Evolutionary conservation across 2,113 vertebrate species (phyloP).

Genomic region (Microcebus tavaratra): DNA sequence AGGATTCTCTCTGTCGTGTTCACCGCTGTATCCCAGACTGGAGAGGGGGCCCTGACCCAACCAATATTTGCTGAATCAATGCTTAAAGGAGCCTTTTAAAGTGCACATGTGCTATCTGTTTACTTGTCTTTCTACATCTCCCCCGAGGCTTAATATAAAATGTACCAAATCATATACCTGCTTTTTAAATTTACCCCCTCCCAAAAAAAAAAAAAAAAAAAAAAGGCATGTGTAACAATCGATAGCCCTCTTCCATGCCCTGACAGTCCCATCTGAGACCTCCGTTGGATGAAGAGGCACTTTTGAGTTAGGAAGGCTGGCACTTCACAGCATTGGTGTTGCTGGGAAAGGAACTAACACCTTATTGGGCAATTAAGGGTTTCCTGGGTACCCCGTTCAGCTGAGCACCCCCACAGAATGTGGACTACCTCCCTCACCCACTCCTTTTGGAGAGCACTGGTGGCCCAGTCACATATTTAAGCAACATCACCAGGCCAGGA

Average conservation of each 20-base stretch:
- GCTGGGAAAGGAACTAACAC: not conserved
- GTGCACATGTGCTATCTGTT: not conserved
- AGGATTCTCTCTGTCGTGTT: not conserved
- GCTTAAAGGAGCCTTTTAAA: not conserved
- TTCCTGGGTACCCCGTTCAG: rapidly evolving
- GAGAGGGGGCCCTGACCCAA: not conserved
- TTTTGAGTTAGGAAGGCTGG: not conserved
- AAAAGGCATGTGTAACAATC: not conserved
- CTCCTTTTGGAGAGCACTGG: not conserved
- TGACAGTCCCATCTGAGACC: not conserved
- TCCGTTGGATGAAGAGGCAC: not conserved
- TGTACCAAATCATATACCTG: not conserved
- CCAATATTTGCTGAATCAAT: not conserved
- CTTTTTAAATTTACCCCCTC: not conserved
- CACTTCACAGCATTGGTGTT: not conserved
- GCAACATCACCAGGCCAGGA: not conserved
- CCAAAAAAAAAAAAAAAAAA: no score
- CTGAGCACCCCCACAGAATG: not conserved
- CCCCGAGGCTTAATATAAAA: not conserved
- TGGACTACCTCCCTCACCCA: not conserved
- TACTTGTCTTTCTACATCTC: not conserved
- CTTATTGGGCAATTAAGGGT: not conserved
- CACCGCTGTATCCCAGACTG: not conserved
- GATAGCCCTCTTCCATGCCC: not conserved
- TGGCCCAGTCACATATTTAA: not conserved